Conservation (phyloP, 2,888 invertebrate genomes). For the Microctonus hyperodae region DNA sequence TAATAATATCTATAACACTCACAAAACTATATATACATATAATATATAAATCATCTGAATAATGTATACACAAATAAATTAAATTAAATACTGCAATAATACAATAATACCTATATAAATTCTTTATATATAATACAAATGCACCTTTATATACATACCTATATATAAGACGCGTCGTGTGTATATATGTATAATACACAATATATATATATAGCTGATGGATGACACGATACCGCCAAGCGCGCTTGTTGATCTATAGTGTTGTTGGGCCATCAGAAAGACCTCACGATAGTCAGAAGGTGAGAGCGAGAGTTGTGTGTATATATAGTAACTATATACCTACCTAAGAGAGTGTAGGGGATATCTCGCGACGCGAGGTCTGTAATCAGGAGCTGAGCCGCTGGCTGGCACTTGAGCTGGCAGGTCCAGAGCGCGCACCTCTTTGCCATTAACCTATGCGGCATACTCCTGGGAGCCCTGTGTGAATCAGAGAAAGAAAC, state of each 20-base stretch:
- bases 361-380: constrained; percentile 53
- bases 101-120: too few species aligned
- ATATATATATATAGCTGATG: not conserved
- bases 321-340: not conserved
- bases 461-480: constrained; percentile 34
- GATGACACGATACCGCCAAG: constrained; percentile 37
- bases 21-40: too few species aligned
- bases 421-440: constrained; percentile 47
- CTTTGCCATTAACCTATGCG: constrained; percentile 59
- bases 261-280: constrained; percentile 46
- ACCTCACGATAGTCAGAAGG: constrained; percentile 53
- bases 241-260: constrained; percentile 54
- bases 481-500: constrained; percentile 23
- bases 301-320: constrained; percentile 57
- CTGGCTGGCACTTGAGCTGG: constrained; percentile 47
- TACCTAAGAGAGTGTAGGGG: constrained; percentile 46
- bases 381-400: constrained; percentile 62
- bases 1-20: too few species aligned
- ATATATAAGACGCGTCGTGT: too few species aligned
- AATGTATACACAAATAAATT: too few species aligned
- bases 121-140: too few species aligned
- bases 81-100: too few species aligned
- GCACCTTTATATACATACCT: too few species aligned
- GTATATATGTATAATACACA: constrained; percentile 48
- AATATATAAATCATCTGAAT: too few species aligned